Percentiles rank a stretch among this genome's conserved stretches.
Conservation (phyloP, 2,888 invertebrate species). For the Stenodema calcarata region DNA sequence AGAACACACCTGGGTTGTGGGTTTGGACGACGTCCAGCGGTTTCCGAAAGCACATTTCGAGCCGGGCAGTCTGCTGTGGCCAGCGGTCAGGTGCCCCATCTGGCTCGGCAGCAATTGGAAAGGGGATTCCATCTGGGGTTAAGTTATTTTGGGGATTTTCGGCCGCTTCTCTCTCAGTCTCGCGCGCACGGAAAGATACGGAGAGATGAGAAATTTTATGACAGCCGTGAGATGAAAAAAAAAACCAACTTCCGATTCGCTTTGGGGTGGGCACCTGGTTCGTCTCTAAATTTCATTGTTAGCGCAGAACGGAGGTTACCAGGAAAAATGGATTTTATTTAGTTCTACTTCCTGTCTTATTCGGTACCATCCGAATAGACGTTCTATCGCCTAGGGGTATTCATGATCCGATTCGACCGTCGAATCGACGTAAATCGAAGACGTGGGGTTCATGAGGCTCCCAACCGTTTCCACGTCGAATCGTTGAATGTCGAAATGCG, state of each 20-base stretch:
- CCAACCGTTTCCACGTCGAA: no score
- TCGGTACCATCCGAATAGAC: no score
- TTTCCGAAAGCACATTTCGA: background rate
- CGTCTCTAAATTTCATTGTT: background rate
- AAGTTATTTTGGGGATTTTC: background rate
- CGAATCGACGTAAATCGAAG: no score
- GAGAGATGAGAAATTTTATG: background rate
- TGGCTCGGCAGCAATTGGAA: conserved; percentile 5
- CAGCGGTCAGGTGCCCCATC: conserved; percentile 4
- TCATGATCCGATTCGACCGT: no score
- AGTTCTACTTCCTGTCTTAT: no score
- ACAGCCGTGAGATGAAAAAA: background rate
- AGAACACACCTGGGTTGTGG: background rate
- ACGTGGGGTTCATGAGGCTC: no score
- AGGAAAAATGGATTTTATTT: no score
- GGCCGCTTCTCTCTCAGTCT: background rate
- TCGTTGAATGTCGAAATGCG: no score
- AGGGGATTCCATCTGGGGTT: background rate
- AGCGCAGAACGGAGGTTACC: background rate
- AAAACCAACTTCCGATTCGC: background rate
- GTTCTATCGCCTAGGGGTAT: no score
- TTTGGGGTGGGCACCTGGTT: background rate
- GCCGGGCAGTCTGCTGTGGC: conserved; percentile 27
- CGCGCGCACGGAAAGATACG: no score
- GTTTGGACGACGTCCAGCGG: background rate